A percentile compares a stretch with the other conserved stretches of the same genome.
Conservation (phyloP, 1,140 invertebrate genomes). For the Bombus affinis region DNA sequence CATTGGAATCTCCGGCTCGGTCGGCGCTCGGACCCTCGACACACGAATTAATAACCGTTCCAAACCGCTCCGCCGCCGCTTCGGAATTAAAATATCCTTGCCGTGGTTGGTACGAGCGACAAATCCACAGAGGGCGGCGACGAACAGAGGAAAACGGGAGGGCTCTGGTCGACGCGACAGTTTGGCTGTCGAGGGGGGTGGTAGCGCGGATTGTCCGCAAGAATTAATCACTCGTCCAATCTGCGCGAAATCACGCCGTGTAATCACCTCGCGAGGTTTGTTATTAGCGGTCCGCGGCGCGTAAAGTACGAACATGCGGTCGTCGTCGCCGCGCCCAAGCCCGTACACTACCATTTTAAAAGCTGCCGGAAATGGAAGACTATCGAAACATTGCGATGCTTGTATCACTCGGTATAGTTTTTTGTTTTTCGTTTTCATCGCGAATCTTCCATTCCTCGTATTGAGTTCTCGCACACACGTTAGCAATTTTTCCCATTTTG, state of each 20-base stretch:
- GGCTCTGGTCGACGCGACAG: not conserved
- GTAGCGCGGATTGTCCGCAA: slow-evolving; percentile 62
- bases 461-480: not conserved
- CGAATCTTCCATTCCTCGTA: too few relatives aligned
- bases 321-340: not conserved
- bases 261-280: slow-evolving; percentile 63
- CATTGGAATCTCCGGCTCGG: not conserved
- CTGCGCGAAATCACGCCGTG: slow-evolving; percentile 69
- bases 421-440: not conserved
- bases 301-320: slow-evolving; percentile 8
- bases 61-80: slow-evolving; percentile 65
- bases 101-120: slow-evolving; percentile 44
- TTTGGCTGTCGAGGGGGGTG: not conserved
- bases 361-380: slow-evolving; percentile 6
- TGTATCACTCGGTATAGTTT: too few relatives aligned
- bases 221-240: slow-evolving; percentile 72
- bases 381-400: not conserved
- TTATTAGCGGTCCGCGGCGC: slow-evolving; percentile 60
- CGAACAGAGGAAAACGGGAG: not conserved
- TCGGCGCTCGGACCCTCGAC: slow-evolving; percentile 50
- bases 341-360: slow-evolving; percentile 6
- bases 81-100: slow-evolving; percentile 77
- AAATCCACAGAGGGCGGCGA: slow-evolving; percentile 52
- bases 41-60: slow-evolving; percentile 78
- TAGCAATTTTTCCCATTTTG: not conserved